Conservation (phyloP, 2,888 invertebrate genomes). For the Agrochola macilenta region DNA sequence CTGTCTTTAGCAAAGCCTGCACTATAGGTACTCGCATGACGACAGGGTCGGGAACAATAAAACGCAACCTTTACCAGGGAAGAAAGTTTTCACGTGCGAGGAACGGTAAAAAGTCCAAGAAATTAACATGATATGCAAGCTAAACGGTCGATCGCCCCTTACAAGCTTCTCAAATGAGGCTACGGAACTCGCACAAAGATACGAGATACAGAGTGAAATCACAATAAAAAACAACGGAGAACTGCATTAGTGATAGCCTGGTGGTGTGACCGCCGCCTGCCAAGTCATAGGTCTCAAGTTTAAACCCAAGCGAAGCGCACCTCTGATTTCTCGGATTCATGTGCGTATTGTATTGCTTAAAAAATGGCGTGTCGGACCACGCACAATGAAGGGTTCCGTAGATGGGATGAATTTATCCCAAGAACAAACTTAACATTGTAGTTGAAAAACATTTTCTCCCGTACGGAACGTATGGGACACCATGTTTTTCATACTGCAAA, state of each 20-base stretch:
- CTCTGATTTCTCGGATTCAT: neutral
- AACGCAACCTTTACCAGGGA: neutral
- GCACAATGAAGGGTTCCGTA: too few species aligned
- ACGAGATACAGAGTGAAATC: neutral
- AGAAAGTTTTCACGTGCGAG: neutral
- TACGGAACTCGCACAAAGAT: neutral
- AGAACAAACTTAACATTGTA: too few species aligned
- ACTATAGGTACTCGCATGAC: neutral
- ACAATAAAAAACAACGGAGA: neutral
- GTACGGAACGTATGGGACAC: too few species aligned
- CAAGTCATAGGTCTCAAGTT: too few species aligned
- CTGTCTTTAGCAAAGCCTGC: neutral
- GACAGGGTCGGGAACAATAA: neutral
- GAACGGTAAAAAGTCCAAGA: neutral
- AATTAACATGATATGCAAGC: neutral
- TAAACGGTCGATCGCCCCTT: neutral
- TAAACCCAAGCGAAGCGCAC: too few species aligned
- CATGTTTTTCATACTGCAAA: too few species aligned
- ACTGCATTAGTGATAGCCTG: neutral
- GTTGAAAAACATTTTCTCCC: too few species aligned
- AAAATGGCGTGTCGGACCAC: too few species aligned
- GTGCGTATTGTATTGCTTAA: neutral
- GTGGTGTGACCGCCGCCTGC: too few species aligned
- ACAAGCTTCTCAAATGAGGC: neutral
- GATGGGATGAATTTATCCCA: too few species aligned